Evolutionary conservation across 2,888 invertebrate species (phyloP), one percentile per base, ranked within the genome.

Genomic region (Glomeris marginata): DNA sequence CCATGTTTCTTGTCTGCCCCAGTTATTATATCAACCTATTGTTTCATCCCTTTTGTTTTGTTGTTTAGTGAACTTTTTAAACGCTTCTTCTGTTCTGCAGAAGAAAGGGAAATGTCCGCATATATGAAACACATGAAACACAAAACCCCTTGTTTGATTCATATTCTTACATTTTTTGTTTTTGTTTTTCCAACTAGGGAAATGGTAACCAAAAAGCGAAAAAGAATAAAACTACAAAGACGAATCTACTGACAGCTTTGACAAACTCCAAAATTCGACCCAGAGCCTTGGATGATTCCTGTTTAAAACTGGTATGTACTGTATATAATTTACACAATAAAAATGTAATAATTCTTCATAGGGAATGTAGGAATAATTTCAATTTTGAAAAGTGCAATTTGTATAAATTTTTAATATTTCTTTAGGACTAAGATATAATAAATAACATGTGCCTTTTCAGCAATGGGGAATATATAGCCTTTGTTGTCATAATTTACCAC

Each of bases 251-350:
- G 33, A 42, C 34, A 20, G 40, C 16, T 15, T 35, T 48, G 48
- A 48, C 37, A 21, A 42, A 41, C 16, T 18, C 42, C 13, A 48
- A 48, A 42, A n/a, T 22, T 15, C 20, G 35, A 34, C 42, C 41
- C 16, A 41, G 40, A 36, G 48, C 48, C 13, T 35, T 42, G 42
- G 48, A 48, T 33, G 48, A 48, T 38, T 48, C 48, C 20, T 48
- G 48, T 36, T 42, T 48, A 16, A 41, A 41, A 4, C 42, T 48
- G 42, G 48, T 48, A 42, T 42, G 42, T 42, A 16, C 8, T 6
- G 10, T 33, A 10, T 11, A 18, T 11, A 21, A 13, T 20, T 43
- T n/a, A n/a, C n/a, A n/a, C n/a, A n/a, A n/a, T n/a, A n/a, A n/a
- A n/a, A n/a, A n/a, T n/a, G n/a, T n/a, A n/a, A n/a, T n/a, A n/a